phyloP scores from a whole-genome alignment of 2,113 vertebrate species.

The Aptenodytes forsteri region DNA sequence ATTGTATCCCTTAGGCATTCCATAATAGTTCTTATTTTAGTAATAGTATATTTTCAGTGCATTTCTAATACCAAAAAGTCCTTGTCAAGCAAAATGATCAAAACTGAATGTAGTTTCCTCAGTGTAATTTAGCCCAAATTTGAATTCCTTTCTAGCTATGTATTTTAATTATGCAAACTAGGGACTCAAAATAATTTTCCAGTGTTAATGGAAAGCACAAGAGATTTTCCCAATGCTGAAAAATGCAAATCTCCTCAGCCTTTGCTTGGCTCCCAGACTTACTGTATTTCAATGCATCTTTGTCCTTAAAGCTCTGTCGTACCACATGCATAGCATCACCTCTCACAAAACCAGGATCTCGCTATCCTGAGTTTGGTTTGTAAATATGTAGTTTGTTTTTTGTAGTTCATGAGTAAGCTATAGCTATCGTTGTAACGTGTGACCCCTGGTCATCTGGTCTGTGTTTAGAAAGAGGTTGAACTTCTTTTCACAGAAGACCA shows the following conservation, averaged over 20 bases:
- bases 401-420: not conserved
- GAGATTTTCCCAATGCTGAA: not conserved
- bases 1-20: constrained; percentile 48
- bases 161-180: constrained; percentile 31
- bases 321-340: accelerated
- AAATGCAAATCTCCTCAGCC: not conserved
- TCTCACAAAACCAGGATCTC: not conserved
- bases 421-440: not conserved
- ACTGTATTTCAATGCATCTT: not conserved
- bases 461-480: not conserved
- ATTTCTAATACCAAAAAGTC: constrained; percentile 21
- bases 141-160: constrained; percentile 33
- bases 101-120: constrained; percentile 2
- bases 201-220: not conserved
- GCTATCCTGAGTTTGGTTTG: not conserved
- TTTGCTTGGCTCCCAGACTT: not conserved
- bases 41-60: not conserved
- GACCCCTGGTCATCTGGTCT: not conserved
- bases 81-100: constrained; percentile 37
- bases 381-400: not conserved
- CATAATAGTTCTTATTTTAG: constrained; percentile 49
- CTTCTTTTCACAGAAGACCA: not conserved
- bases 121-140: constrained; percentile 37
- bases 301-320: not conserved
- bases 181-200: not conserved